A percentile compares a stretch with the other conserved stretches of the same genome.
Evolutionary conservation across 2,888 invertebrate genomes (phyloP).

Genomic region (Leptinotarsa rubiginosa): DNA sequence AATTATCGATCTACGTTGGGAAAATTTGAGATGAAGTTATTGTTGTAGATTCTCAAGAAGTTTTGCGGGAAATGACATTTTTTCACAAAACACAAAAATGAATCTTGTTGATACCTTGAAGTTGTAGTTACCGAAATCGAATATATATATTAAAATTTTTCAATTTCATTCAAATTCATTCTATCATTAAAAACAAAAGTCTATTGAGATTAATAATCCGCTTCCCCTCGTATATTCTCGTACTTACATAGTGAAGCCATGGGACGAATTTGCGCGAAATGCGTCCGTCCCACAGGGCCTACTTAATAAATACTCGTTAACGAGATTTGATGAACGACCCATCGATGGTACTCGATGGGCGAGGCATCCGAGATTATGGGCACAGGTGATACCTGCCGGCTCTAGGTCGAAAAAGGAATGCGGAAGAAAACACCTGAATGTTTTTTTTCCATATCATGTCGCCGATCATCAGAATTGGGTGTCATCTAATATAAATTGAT

Average conservation of each 20-base stretch:
- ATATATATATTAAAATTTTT: too few species aligned
- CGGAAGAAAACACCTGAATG: slow-evolving; percentile 47
- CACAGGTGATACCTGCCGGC: slow-evolving; percentile 55
- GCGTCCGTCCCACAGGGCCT: slow-evolving; percentile 31
- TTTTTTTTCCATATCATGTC: slow-evolving; percentile 3
- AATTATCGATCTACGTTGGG: too few species aligned
- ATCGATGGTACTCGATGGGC: slow-evolving; percentile 45
- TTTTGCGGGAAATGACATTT: too few species aligned
- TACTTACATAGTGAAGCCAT: neutral
- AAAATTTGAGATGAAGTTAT: too few species aligned
- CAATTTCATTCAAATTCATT: too few species aligned
- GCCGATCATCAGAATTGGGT: neutral
- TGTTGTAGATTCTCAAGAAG: too few species aligned
- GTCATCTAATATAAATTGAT: neutral
- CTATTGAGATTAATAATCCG: neutral
- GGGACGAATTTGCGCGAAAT: slow-evolving; percentile 5
- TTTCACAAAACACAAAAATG: too few species aligned
- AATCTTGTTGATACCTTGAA: too few species aligned
- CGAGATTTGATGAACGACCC: slow-evolving; percentile 40
- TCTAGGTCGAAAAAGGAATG: slow-evolving; percentile 54
- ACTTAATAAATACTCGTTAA: slow-evolving; percentile 35
- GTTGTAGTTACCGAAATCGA: too few species aligned
- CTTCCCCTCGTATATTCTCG: neutral
- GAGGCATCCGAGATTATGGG: slow-evolving; percentile 50
- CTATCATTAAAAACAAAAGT: too few species aligned